Percentiles rank a stretch among this genome's conserved stretches.
Conservation (phyloP, 1,140 invertebrate genomes). For the Drosophila jambulina region DNA sequence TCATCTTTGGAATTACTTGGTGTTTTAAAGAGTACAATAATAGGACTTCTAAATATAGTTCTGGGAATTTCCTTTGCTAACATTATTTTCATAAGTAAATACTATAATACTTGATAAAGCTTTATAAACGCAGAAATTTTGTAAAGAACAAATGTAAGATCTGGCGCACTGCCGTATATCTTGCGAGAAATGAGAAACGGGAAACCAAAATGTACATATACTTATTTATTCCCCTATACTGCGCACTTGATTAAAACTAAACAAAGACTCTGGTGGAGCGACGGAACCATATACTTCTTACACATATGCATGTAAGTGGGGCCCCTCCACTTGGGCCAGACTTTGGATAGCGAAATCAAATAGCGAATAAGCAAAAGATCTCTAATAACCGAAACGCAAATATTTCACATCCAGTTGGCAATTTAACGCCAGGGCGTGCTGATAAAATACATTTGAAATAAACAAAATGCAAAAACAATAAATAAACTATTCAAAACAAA, state of each 20-base stretch:
- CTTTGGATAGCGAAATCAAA: constrained; percentile 46
- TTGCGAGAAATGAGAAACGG: not conserved
- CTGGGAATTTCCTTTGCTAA: not conserved
- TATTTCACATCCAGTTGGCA: constrained; percentile 31
- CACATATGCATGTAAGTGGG: not conserved
- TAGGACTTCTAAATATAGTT: not conserved
- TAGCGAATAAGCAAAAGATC: constrained; percentile 18
- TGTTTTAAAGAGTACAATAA: not conserved
- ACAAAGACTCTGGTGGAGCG: constrained; percentile 23
- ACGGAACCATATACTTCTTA: not conserved
- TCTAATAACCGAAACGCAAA: constrained; percentile 24
- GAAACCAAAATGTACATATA: constrained; percentile 2
- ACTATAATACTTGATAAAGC: not conserved
- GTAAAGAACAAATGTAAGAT: constrained; percentile 1
- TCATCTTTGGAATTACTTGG: not conserved
- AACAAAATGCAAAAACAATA: constrained; percentile 11
- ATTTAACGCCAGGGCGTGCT: constrained; percentile 29
- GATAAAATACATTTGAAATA: constrained; percentile 36
- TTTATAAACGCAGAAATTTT: not conserved
- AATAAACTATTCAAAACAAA: constrained; percentile 40
- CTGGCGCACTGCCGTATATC: not conserved
- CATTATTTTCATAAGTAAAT: not conserved
- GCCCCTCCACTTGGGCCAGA: constrained; percentile 8
- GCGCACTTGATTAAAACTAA: constrained; percentile 42
- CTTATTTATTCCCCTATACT: constrained; percentile 13